Conservation (phyloP, 2,888 invertebrate genomes). For the Tridacna crocea region DNA sequence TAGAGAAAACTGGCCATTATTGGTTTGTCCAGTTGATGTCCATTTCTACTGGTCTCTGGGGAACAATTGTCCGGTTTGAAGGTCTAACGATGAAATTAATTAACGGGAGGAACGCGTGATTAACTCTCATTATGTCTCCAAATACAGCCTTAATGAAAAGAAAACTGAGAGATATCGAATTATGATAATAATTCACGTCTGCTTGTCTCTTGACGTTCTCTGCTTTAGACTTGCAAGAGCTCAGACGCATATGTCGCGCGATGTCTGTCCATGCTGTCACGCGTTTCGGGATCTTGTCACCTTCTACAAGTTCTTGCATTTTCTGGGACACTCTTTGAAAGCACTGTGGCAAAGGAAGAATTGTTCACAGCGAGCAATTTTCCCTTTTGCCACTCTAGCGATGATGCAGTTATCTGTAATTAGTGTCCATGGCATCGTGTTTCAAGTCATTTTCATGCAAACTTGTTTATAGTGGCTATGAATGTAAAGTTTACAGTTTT, state of each 20-base stretch:
- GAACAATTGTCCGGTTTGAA: slow-evolving; percentile 24
- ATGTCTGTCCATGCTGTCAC: not conserved
- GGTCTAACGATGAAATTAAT: slow-evolving; percentile 52
- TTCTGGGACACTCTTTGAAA: too few relatives aligned
- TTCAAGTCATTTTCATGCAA: too few relatives aligned
- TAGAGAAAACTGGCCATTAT: slow-evolving; percentile 3
- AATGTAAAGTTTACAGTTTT: too few relatives aligned
- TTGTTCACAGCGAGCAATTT: too few relatives aligned
- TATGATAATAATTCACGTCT: slow-evolving; percentile 55
- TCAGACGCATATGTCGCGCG: not conserved
- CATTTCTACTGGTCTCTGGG: slow-evolving; percentile 31
- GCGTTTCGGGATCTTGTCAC: too few relatives aligned
- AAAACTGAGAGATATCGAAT: slow-evolving; percentile 42
- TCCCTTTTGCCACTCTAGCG: too few relatives aligned
- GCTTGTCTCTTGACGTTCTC: slow-evolving; percentile 35
- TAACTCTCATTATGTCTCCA: slow-evolving; percentile 53
- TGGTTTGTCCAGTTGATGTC: slow-evolving; percentile 14
- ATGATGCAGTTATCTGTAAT: too few relatives aligned
- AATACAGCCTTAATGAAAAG: slow-evolving; percentile 61
- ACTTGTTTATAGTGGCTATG: too few relatives aligned
- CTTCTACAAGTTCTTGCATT: too few relatives aligned
- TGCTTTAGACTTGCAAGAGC: not conserved
- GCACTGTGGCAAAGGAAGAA: too few relatives aligned
- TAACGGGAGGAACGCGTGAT: slow-evolving; percentile 58
- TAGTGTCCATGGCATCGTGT: too few relatives aligned